Percentiles rank a stretch among this genome's conserved stretches.
These are phyloP conservation scores for Stegastes partitus DNA, from an alignment of 2,113 vertebrate genomes.

Conservation along the genomic window DNA sequence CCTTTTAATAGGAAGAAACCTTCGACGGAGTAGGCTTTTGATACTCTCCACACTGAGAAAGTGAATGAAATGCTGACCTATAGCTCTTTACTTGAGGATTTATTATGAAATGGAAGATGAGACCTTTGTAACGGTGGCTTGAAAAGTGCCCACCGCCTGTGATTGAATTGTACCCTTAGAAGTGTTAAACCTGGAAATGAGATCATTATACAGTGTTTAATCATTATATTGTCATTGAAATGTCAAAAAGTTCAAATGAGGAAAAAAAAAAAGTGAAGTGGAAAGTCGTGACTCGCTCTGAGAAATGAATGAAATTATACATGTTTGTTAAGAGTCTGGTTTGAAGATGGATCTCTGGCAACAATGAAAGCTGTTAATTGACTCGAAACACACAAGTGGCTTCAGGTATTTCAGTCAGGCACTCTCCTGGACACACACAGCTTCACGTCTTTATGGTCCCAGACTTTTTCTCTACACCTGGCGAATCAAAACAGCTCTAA, in stretches of 20 bases:
- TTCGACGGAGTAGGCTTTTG: constrained; percentile 13
- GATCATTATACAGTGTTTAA: background rate
- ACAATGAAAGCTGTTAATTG: background rate
- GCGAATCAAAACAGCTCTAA: background rate
- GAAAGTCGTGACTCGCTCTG: constrained; percentile 5
- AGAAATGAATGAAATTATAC: constrained; percentile 17
- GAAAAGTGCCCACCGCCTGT: constrained; percentile 8
- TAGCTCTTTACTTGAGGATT: constrained; percentile 31
- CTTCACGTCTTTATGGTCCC: background rate
- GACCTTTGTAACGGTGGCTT: background rate
- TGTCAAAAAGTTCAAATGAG: constrained; percentile 17
- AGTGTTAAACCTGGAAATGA: constrained; percentile 13
- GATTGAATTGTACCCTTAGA: constrained; percentile 6
- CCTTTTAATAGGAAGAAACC: too few relatives aligned
- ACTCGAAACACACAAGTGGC: background rate
- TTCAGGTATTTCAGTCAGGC: background rate
- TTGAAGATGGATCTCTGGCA: background rate
- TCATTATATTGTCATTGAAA: constrained; percentile 13
- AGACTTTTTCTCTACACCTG: background rate
- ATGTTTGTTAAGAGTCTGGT: constrained; percentile 19
- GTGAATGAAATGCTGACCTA: constrained; percentile 35
- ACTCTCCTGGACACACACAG: background rate
- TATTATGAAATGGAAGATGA: constrained; percentile 38
- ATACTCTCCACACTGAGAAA: constrained; percentile 43
- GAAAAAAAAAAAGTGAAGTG: constrained; percentile 2